Evolutionary conservation across 2,888 invertebrate genomes (phyloP).

Genomic region (Cinara cedri): DNA sequence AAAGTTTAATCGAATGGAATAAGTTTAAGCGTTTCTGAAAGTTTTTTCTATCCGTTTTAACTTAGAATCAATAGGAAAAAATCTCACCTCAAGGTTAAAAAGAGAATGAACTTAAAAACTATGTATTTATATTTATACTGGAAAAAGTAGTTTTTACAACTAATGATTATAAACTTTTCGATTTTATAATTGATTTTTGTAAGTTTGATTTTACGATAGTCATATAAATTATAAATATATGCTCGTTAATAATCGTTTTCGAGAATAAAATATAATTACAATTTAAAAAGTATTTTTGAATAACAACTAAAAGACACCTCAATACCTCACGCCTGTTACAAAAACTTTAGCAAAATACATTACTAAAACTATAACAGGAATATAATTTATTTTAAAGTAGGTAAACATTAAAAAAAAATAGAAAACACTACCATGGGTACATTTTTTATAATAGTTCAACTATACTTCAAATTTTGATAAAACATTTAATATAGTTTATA

Average conservation of each 20-base stretch:
- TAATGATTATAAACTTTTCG: neutral
- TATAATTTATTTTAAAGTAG: no score
- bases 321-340: no score
- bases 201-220: neutral
- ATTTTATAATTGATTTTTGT: slow-evolving; percentile 16
- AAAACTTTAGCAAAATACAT: no score
- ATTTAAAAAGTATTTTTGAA: no score
- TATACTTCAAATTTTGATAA: no score
- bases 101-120: slow-evolving; percentile 15
- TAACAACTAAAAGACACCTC: no score
- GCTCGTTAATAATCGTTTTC: neutral
- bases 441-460: no score
- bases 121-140: slow-evolving; percentile 7
- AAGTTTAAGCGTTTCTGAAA: slow-evolving; percentile 40
- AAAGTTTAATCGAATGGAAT: slow-evolving; percentile 48
- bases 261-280: neutral
- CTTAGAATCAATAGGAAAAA: slow-evolving; percentile 38
- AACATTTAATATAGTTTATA: no score
- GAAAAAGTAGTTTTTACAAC: neutral
- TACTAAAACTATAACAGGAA: no score
- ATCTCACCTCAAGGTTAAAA: slow-evolving; percentile 5
- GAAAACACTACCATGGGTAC: no score
- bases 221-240: neutral
- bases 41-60: slow-evolving; percentile 26
- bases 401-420: no score